Evolutionary conservation across 1,140 invertebrate species (phyloP).

Genomic region (Hypothenemus hampei): DNA sequence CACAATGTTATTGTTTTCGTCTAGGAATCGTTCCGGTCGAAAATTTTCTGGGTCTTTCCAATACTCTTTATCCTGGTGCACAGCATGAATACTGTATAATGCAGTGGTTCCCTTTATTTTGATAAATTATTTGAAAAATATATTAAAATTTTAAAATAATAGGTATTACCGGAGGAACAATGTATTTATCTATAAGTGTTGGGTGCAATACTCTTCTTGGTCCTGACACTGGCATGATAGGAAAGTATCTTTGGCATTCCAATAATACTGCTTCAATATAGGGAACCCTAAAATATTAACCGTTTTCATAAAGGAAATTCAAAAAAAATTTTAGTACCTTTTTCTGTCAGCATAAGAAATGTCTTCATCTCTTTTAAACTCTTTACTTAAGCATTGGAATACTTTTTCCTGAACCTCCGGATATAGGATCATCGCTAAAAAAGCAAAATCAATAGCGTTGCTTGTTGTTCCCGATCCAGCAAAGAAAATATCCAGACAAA

Average conservation of each 20-base stretch:
- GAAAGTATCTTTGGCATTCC: conserved; percentile 56
- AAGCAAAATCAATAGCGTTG: conserved; percentile 56
- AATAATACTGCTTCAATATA: conserved; percentile 57
- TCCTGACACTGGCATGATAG: conserved; percentile 59
- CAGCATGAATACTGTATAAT: conserved; percentile 61
- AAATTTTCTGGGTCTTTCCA: conserved; percentile 69
- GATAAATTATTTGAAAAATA: no score
- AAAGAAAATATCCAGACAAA: conserved; percentile 66
- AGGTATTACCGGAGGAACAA: conserved; percentile 56
- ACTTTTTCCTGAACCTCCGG: conserved; percentile 60
- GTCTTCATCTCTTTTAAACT: conserved; percentile 54
- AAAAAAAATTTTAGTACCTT: conserved; percentile 43
- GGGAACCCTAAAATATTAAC: conserved; percentile 33
- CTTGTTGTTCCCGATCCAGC: conserved; percentile 67
- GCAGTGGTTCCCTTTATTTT: conserved; percentile 56
- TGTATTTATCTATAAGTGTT: conserved; percentile 57
- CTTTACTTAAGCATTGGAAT: conserved; percentile 62
- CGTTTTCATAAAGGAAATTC: not conserved
- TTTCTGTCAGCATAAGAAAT: conserved; percentile 56
- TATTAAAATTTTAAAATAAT: not conserved
- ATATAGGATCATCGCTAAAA: conserved; percentile 61
- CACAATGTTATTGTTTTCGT: conserved; percentile 53
- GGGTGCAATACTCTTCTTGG: conserved; percentile 59
- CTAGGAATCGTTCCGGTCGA: conserved; percentile 66
- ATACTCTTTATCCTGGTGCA: conserved; percentile 59